phyloP scores from a whole-genome alignment of 2,113 vertebrate species.

The Clarias macrocephalus region DNA sequence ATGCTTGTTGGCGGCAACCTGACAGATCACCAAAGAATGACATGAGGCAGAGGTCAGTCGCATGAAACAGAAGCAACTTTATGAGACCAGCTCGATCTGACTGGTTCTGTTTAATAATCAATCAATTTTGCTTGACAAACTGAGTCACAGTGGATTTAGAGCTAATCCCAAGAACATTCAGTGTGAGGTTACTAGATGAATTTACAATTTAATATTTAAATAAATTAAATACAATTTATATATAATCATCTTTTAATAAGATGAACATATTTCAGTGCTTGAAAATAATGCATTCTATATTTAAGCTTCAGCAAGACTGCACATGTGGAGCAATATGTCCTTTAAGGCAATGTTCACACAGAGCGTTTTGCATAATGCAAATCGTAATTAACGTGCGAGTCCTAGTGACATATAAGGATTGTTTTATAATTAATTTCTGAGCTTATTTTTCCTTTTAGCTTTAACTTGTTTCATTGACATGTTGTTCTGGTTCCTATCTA shows the following conservation, averaged over 20 bases:
- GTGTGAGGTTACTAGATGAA: too few relatives aligned
- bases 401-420: neutral
- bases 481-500: neutral
- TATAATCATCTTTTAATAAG: too few relatives aligned
- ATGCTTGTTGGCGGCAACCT: conserved; percentile 91
- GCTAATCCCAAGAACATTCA: neutral
- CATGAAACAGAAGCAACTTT: neutral
- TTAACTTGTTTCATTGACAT: neutral
- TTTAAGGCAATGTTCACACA: neutral
- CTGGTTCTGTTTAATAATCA: neutral
- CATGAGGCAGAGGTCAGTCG: neutral
- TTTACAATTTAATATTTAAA: too few relatives aligned
- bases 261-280: neutral
- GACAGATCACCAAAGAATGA: neutral
- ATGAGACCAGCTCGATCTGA: neutral
- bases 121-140: neutral
- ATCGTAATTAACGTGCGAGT: neutral
- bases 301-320: neutral
- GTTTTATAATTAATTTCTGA: neutral
- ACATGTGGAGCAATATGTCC: neutral
- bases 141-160: neutral
- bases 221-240: too few relatives aligned
- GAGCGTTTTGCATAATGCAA: neutral
- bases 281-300: neutral
- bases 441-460: neutral